Conservation (phyloP, 2,797 vertebrate genomes). For the Dipus sagitta region DNA sequence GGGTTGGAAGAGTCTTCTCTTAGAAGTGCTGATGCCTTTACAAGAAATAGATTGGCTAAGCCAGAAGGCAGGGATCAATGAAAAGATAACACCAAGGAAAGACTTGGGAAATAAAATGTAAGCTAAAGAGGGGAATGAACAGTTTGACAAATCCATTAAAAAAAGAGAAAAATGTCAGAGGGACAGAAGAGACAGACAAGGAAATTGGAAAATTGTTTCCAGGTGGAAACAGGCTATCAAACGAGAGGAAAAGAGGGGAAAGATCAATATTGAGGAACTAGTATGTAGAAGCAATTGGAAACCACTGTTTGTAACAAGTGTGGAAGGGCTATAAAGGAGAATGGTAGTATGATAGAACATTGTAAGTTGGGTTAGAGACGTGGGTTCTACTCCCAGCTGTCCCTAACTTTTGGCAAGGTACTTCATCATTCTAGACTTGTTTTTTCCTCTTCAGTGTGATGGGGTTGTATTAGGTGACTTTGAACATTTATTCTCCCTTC, state of each 20-base stretch:
- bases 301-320: neutral
- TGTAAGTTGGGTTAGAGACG: neutral
- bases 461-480: constrained; percentile 15
- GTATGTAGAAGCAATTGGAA: neutral
- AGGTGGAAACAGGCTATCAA: neutral
- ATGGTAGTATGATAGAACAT: rapidly evolving
- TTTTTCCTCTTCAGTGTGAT: constrained; percentile 27
- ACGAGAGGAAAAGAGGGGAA: neutral
- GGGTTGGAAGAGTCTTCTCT: constrained; percentile 31
- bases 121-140: constrained; percentile 44
- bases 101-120: constrained; percentile 34
- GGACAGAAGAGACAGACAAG: neutral
- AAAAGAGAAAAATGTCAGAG: neutral
- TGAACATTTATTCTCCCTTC: constrained; percentile 14
- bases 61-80: constrained; percentile 4
- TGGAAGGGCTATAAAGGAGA: neutral
- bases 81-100: constrained; percentile 23
- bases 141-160: constrained; percentile 21
- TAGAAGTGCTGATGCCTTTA: constrained; percentile 34
- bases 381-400: neutral
- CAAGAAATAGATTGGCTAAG: constrained; percentile 9
- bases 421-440: constrained; percentile 5
- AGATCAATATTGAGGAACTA: neutral
- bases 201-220: neutral
- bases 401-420: neutral